These are phyloP conservation scores for Parnassius mnemosyne DNA, from an alignment of 2,888 invertebrate species.

Conservation along the genomic window DNA sequence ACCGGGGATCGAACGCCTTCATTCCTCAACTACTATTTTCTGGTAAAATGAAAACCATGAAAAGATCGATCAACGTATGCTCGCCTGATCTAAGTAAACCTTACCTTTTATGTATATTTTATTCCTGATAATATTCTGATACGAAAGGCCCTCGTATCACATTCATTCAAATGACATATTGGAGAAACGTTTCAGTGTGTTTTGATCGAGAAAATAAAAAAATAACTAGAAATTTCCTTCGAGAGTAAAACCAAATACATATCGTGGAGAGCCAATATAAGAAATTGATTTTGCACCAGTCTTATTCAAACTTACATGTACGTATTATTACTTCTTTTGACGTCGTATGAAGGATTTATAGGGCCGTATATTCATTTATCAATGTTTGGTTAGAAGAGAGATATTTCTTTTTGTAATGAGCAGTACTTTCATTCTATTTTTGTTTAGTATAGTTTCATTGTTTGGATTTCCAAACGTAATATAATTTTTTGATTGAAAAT, in stretches of 20 bases:
- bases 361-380: constrained; percentile 15
- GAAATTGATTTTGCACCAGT: constrained; percentile 53
- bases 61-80: constrained; percentile 49
- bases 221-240: constrained; percentile 60
- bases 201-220: constrained; percentile 58
- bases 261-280: constrained; percentile 57
- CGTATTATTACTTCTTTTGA: constrained; percentile 26
- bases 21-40: background rate
- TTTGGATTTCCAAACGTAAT: background rate
- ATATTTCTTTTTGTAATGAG: constrained; percentile 14
- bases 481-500: no score
- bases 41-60: constrained; percentile 31
- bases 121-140: constrained; percentile 70
- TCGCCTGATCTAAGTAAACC: constrained; percentile 67
- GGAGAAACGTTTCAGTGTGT: constrained; percentile 65
- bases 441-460: constrained; percentile 13
- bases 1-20: no score
- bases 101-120: constrained; percentile 73
- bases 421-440: constrained; percentile 10
- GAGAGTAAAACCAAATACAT: constrained; percentile 62
- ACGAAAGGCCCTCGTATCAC: constrained; percentile 63
- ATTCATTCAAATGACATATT: constrained; percentile 76
- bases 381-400: constrained; percentile 9
- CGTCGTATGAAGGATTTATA: constrained; percentile 26
- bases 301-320: constrained; percentile 34